Percentiles rank a stretch among this genome's conserved stretches.
These are phyloP conservation scores for Aporophyla lueneburgensis DNA, from an alignment of 2,888 invertebrate species.

Conservation along the genomic window DNA sequence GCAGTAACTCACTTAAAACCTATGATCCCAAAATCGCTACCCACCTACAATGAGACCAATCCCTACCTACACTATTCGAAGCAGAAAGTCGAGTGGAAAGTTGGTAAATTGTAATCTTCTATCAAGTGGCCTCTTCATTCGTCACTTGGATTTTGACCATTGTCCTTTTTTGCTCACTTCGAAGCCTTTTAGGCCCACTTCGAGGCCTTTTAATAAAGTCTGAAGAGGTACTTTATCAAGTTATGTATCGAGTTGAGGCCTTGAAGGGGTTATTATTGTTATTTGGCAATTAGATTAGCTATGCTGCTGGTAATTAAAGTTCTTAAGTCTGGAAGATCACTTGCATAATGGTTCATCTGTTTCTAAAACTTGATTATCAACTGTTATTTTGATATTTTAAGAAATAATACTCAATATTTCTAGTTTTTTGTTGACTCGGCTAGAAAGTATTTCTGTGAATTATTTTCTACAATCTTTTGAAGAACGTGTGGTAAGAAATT, in stretches of 20 bases:
- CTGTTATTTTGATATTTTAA: background rate
- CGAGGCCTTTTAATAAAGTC: conserved; percentile 37
- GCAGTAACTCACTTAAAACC: background rate
- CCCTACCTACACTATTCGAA: conserved; percentile 51
- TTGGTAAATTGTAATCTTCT: conserved; percentile 71
- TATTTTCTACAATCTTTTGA: background rate
- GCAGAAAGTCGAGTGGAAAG: conserved; percentile 66
- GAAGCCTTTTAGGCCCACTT: conserved; percentile 19
- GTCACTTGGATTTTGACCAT: conserved; percentile 59
- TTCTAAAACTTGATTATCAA: background rate
- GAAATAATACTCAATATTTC: background rate
- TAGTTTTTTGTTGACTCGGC: background rate
- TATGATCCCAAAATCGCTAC: conserved; percentile 8
- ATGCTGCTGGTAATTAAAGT: background rate
- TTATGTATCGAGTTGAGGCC: conserved; percentile 5
- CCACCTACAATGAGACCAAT: conserved; percentile 25
- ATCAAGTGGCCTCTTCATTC: conserved; percentile 60
- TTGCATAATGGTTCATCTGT: background rate
- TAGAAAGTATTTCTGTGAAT: background rate
- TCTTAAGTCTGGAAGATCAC: background rate
- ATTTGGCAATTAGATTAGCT: conserved; percentile 14
- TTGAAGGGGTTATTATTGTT: conserved; percentile 10
- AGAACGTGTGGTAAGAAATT: background rate
- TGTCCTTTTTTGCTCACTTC: conserved; percentile 51
- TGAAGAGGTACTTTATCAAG: conserved; percentile 21